Evolutionary conservation across 2,888 invertebrate genomes (phyloP), one percentile per base, ranked within the genome.

Genomic region (Rotaria socialis): DNA sequence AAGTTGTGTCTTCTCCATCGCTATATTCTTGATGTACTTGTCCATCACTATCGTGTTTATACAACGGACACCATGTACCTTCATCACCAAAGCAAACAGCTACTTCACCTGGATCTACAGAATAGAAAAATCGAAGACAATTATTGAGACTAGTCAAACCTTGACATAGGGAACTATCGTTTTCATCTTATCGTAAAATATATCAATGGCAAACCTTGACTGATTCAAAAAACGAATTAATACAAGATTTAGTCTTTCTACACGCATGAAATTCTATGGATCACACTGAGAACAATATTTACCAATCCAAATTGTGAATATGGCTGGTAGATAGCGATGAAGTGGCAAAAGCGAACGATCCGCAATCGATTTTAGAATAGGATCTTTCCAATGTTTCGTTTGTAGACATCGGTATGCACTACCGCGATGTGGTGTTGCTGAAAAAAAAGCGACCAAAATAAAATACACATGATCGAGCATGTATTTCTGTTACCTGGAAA

Each of bases 41-140:
- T 35, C 27, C 67, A 16, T 67, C 67, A 35, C 1, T 35, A 67
- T 67, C 67, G 19, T 67, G 67, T 80, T 80, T 80, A n/a, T n/a
- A 80, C n/a, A 80, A 80, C n/a, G 80, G 43, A 80, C 80, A 80
- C 80, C 43, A 47, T 80, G 80, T 80, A 80, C 80, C 80, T 47
- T 80, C 80, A 43, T 80, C 80, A 80, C 80, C 80, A 80, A 80
- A 80, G 47, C 80, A 47, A 80, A 80, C 47, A 47, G 80, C 47
- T 11, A 80, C 80, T 19, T 80, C 80, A n/a, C 80, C 80, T 24
- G 80, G 80, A 80, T 80, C 80, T 80, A 47, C 3, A 47, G 10
- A 10, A 67, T 7, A 60, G 8, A 16, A 35, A 35, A 35, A 35
- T 35, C 35, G 35, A 2, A 2, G 35, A 35, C 35, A 35, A 35